Conservation (phyloP, 2,113 vertebrate species). For the Paramormyrops kingsleyae region DNA sequence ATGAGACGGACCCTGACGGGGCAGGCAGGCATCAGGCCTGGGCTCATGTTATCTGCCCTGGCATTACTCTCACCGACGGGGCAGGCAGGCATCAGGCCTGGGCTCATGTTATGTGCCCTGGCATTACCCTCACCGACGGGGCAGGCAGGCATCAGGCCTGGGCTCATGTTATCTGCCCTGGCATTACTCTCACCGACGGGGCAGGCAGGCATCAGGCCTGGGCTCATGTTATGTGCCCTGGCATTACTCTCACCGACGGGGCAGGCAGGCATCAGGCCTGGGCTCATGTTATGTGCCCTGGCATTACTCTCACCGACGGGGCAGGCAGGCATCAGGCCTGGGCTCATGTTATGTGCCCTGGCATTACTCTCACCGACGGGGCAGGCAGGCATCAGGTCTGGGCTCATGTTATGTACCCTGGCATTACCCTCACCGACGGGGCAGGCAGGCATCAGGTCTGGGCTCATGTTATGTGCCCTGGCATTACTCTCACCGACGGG, state of each 20-base stretch:
- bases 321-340: constrained; percentile 8
- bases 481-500: background rate
- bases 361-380: background rate
- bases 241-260: background rate
- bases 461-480: background rate
- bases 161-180: background rate
- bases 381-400: constrained; percentile 11
- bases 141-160: constrained; percentile 9
- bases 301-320: background rate
- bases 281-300: background rate
- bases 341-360: background rate
- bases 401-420: background rate
- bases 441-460: constrained; percentile 9
- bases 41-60: background rate
- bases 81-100: constrained; percentile 9
- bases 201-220: constrained; percentile 8
- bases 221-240: background rate
- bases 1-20: constrained; percentile 1
- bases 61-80: background rate
- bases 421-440: background rate
- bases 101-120: background rate
- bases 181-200: background rate
- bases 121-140: background rate
- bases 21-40: constrained; percentile 11
- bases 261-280: constrained; percentile 9